Evolutionary conservation across 2,113 vertebrate species (phyloP).

Genomic region (Dasyurus viverrinus): DNA sequence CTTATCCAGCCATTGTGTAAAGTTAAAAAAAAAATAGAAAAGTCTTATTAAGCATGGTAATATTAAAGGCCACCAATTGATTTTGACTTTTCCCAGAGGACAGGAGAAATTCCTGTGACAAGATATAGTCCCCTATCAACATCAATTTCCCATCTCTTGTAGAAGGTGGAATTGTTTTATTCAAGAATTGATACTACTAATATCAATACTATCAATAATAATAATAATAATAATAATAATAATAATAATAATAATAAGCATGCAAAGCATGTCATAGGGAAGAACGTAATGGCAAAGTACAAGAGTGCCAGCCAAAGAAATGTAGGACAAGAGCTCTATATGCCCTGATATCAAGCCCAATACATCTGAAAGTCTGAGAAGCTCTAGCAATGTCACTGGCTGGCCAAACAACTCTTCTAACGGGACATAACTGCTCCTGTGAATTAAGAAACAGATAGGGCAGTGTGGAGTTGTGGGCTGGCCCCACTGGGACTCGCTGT

Average conservation of each 20-base stretch:
- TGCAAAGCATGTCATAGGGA: not conserved
- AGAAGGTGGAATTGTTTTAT: not conserved
- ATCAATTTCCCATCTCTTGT: not conserved
- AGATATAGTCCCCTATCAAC: not conserved
- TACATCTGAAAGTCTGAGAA: not conserved
- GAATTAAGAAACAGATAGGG: not conserved
- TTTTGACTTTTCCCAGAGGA: not conserved
- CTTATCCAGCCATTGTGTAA: not conserved
- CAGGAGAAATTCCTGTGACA: not conserved
- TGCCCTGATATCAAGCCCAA: not conserved
- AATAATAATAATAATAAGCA: not conserved
- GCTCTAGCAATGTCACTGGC: not conserved
- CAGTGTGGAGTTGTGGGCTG: not conserved
- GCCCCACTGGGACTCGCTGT: not conserved
- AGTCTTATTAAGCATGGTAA: not conserved
- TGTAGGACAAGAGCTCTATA: no score
- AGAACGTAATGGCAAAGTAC: not conserved
- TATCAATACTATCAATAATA: not conserved
- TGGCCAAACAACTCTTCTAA: not conserved
- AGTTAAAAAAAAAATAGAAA: not conserved
- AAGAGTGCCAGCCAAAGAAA: not conserved
- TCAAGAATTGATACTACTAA: not conserved
- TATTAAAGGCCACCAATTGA: not conserved
- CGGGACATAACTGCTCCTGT: not conserved
- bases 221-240: not conserved